phyloP scores from a whole-genome alignment of 2,797 vertebrate genomes.

The Epinephelus coioides region DNA sequence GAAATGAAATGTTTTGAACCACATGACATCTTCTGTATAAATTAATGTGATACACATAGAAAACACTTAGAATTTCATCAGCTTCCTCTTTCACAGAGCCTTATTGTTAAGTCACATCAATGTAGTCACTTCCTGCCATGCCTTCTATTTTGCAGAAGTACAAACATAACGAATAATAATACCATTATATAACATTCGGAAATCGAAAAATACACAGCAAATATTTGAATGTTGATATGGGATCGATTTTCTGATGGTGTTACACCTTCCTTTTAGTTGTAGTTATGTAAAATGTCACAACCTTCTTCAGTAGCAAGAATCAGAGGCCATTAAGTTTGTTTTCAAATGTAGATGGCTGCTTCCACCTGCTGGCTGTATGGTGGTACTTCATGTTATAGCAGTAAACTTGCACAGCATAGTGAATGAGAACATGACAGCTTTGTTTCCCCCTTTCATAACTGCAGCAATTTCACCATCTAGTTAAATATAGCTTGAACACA shows the following conservation, averaged over 20 bases:
- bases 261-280: neutral
- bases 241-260: neutral
- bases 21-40: no score
- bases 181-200: neutral
- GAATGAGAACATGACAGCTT: neutral
- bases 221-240: neutral
- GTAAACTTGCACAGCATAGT: neutral
- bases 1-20: constrained; percentile 3
- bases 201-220: neutral
- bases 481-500: neutral
- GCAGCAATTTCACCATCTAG: neutral
- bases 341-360: constrained; percentile 46
- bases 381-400: constrained; percentile 43
- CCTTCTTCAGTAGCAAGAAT: neutral
- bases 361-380: constrained; percentile 72
- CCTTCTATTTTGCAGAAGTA: neutral
- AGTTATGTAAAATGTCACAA: constrained; percentile 7
- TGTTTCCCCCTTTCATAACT: neutral
- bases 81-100: neutral
- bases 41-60: neutral
- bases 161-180: neutral
- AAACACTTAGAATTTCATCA: neutral
- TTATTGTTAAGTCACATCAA: neutral
- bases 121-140: neutral
- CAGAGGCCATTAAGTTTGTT: neutral